Evolutionary conservation across 2,888 invertebrate genomes (phyloP).

Genomic region (Melipona beecheii): DNA sequence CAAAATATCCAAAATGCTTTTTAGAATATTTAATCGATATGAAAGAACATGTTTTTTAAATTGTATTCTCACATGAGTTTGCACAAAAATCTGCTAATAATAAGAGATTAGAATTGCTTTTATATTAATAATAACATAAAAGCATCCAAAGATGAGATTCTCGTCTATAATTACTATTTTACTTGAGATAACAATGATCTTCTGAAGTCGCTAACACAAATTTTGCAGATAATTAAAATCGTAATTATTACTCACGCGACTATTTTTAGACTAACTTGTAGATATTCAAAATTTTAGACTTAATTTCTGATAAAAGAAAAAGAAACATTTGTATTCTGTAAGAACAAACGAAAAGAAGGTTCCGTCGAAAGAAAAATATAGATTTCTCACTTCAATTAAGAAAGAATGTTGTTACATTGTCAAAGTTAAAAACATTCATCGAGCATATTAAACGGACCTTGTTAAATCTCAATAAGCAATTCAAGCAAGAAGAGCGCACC

Average conservation of each 20-base stretch:
- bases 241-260: neutral
- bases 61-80: too few species aligned
- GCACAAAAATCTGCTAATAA: too few species aligned
- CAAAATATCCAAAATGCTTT: too few species aligned
- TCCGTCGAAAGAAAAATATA: neutral
- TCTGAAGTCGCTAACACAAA: neutral
- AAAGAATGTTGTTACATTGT: neutral
- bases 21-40: too few species aligned
- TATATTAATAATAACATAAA: neutral
- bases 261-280: neutral
- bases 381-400: neutral
- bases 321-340: too few species aligned
- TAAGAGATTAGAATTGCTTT: neutral
- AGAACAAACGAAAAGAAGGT: too few species aligned
- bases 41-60: too few species aligned
- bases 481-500: slow-evolving; percentile 23
- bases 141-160: neutral
- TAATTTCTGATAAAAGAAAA: too few species aligned
- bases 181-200: neutral
- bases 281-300: neutral
- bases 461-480: slow-evolving; percentile 47
- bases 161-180: neutral
- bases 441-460: slow-evolving; percentile 13
- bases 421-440: slow-evolving; percentile 26
- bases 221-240: neutral